These are phyloP conservation scores for Myotis pilosus DNA, from an alignment of 2,797 vertebrate genomes.

Conservation along the genomic window DNA sequence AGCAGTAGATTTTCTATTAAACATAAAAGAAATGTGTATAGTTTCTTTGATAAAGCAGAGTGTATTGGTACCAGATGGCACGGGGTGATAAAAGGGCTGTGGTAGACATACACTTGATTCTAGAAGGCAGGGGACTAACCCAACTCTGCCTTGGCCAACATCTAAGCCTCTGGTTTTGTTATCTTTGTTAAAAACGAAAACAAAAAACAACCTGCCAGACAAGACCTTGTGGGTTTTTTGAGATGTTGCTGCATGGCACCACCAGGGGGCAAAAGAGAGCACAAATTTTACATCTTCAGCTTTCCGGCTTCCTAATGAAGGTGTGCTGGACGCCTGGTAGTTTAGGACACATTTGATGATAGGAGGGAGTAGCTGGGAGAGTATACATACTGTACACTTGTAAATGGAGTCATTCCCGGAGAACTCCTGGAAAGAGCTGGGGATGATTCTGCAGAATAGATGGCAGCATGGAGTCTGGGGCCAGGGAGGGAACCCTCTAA, in stretches of 20 bases:
- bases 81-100: not conserved
- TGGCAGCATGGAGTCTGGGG: not conserved
- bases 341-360: not conserved
- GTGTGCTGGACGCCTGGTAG: not conserved
- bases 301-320: not conserved
- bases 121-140: not conserved
- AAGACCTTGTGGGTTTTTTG: not conserved
- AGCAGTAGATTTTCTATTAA: not conserved
- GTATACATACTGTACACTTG: too few species aligned
- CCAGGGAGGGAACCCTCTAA: not conserved
- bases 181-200: not conserved
- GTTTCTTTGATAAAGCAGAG: not conserved
- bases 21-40: not conserved
- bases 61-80: not conserved
- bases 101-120: not conserved
- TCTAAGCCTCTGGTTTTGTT: not conserved
- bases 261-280: not conserved
- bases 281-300: not conserved
- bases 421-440: not conserved
- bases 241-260: not conserved
- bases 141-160: not conserved
- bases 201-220: not conserved
- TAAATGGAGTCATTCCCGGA: not conserved
- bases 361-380: too few species aligned
- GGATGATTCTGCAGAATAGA: not conserved